Evolutionary conservation across 2,113 vertebrate species (phyloP), one percentile per base, ranked within the genome.

Genomic region (Cyrtonyx montezumae): DNA sequence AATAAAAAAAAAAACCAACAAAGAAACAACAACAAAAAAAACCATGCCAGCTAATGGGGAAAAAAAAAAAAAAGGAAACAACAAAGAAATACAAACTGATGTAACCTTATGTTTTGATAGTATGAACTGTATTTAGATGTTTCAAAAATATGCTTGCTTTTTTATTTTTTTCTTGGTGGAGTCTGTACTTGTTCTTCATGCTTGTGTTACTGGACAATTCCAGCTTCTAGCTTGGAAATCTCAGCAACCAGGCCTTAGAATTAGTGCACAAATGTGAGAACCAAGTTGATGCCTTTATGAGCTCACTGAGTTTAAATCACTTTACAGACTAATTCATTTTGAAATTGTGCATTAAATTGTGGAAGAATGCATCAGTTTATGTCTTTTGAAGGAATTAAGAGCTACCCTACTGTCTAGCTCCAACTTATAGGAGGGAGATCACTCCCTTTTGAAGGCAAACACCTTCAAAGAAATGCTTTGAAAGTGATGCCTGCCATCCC

Each of bases 301-400:
- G 58, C 17, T 87, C 87, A 49, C 79, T 53, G 49, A 56, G 59
- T 90, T 83, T 82, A 95, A 95, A 92, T 82, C 84, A 85, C 63
- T 91, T 95, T 62, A 81, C 59, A 93, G 67, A 59, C 62, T 48
- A 85, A 69, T 77, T 70, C 21, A 59, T 71, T 91, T 87, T 92
- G 42, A 95, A 93, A 65, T 83, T 53, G 51, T 81, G 75, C 56
- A 82, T 88, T 79, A 69, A 93, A 74, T 82, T 65, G 11, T 93
- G 93, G 93, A 56, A n/a, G 12, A 94, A 79, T 79, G 30, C 71
- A 91, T 37, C 56, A 63, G 23, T 65, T 91, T 79, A 79, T 90
- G 94, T 37, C 48, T 56, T 89, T 79, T 34, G 25, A 55, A 58
- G 53, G 26, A 6, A 62, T 69, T 93, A 81, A 79, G 63, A 87